Evolutionary conservation across 23 tunicate genomes (phyloP).

Genomic region (Styela clava): DNA sequence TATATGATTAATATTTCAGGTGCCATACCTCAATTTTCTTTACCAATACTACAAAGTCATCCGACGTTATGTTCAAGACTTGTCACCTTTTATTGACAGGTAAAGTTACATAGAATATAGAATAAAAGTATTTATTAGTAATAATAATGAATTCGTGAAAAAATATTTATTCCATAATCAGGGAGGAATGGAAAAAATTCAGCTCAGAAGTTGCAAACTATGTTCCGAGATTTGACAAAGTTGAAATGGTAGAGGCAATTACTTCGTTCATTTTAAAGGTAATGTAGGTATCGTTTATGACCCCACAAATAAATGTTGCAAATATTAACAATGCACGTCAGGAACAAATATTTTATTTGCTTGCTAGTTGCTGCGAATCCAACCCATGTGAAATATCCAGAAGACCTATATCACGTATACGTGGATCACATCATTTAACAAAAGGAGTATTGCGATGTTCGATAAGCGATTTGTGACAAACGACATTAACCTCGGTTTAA

Average conservation of each 20-base stretch:
- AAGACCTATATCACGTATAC: no score
- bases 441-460: no score
- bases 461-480: no score
- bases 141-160: background rate
- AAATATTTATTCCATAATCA: no score
- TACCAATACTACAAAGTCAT: conserved; percentile 45
- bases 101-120: background rate
- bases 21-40: conserved; percentile 57
- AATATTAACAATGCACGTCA: no score
- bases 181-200: conserved; percentile 44
- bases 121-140: background rate
- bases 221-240: conserved; percentile 59
- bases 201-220: conserved; percentile 26
- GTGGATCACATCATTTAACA: no score
- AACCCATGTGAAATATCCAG: no score
- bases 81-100: conserved; percentile 27
- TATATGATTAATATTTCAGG: no score
- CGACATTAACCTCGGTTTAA: no score
- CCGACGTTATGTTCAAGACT: conserved; percentile 32
- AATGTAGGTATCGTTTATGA: background rate
- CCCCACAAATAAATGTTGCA: no score
- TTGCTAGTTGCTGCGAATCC: no score
- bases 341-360: no score
- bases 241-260: conserved; percentile 60
- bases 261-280: conserved; percentile 75